These are phyloP conservation scores for Phyto melanocephala DNA, from an alignment of 2,888 invertebrate species.

Conservation along the genomic window DNA sequence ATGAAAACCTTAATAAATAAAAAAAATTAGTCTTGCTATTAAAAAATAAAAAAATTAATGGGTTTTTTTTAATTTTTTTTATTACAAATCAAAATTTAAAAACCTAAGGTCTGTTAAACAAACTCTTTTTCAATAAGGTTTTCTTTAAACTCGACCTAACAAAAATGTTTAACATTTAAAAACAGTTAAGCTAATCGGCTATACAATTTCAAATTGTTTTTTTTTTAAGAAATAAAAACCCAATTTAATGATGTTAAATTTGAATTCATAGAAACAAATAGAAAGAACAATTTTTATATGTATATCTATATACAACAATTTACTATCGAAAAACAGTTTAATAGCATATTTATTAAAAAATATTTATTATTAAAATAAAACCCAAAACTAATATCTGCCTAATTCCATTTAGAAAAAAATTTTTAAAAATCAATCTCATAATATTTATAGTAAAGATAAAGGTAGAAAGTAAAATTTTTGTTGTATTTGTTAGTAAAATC, in stretches of 20 bases:
- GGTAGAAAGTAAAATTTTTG: constrained; percentile 48
- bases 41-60: constrained; percentile 1
- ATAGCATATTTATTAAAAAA: constrained; percentile 67
- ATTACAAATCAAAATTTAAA: too few species aligned
- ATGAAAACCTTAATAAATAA: constrained; percentile 43
- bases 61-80: too few species aligned
- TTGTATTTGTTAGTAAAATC: constrained; percentile 39
- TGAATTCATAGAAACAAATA: constrained; percentile 13
- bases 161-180: too few species aligned
- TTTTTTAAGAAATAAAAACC: neutral
- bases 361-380: constrained; percentile 7
- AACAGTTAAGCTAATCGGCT: too few species aligned
- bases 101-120: too few species aligned
- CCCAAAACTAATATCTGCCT: constrained; percentile 31
- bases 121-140: too few species aligned
- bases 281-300: constrained; percentile 11
- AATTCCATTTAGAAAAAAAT: constrained; percentile 8
- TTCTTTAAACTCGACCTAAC: too few species aligned
- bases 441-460: constrained; percentile 27
- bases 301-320: constrained; percentile 65
- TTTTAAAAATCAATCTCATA: constrained; percentile 12
- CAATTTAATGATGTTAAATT: constrained; percentile 39
- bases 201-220: neutral
- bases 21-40: constrained; percentile 42
- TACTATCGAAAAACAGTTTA: constrained; percentile 71